A percentile compares a stretch with the other conserved stretches of the same genome.
phyloP scores from a whole-genome alignment of 2,113 vertebrate species.

The Chionomys nivalis region DNA sequence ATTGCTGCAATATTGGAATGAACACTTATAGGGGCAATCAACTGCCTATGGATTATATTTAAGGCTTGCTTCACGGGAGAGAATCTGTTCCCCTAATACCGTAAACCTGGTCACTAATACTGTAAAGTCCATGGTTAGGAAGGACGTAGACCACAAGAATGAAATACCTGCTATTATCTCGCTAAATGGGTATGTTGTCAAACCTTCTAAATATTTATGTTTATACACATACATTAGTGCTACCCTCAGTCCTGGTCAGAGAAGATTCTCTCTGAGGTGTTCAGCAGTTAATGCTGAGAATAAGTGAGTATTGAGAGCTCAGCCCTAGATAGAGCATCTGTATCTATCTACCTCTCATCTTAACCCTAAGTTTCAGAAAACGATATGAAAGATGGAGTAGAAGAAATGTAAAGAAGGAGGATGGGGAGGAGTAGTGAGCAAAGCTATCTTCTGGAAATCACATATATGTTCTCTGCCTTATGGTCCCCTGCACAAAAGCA shows the following conservation, averaged over 20 bases:
- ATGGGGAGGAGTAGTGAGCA: background rate
- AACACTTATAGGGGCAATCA: background rate
- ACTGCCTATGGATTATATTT: background rate
- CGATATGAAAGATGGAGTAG: background rate
- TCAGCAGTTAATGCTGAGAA: background rate
- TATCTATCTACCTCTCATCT: background rate
- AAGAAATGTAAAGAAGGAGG: background rate
- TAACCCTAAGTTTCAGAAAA: background rate
- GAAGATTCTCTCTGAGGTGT: background rate
- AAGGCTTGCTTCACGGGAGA: background rate
- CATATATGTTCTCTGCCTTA: background rate
- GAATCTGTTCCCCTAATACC: background rate
- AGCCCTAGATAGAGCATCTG: background rate
- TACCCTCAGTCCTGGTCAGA: background rate
- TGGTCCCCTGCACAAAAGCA: no score
- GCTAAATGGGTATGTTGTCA: background rate
- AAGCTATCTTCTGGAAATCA: background rate
- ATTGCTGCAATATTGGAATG: background rate
- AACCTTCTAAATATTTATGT: background rate
- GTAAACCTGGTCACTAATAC: background rate
- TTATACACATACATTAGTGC: background rate
- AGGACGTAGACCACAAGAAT: no score
- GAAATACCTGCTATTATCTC: background rate
- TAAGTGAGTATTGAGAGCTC: background rate
- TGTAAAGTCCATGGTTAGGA: background rate